These are phyloP conservation scores for Cheilosia vulpina DNA, from an alignment of 2,888 invertebrate genomes.

Conservation along the genomic window DNA sequence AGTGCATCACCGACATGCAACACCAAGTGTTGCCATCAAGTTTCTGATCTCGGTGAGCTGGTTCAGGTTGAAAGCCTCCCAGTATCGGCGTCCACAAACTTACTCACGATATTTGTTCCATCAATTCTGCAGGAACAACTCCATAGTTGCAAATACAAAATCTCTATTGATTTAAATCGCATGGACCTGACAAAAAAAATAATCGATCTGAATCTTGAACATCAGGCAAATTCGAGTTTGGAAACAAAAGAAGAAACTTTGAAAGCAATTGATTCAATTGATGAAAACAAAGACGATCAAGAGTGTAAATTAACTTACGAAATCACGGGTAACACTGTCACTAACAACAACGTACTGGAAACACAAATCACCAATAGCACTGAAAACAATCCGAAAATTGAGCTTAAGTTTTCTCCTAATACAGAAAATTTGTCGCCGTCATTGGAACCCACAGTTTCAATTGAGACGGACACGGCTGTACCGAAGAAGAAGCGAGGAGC, in stretches of 20 bases:
- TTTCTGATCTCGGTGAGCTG: constrained; percentile 36
- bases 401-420: constrained; percentile 21
- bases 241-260: constrained; percentile 2
- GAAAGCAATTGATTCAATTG: neutral
- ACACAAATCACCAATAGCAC: neutral
- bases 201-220: constrained; percentile 44
- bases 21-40: constrained; percentile 33
- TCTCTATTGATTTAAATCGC: constrained; percentile 61
- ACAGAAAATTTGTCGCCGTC: neutral
- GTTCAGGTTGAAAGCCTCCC: constrained; percentile 66
- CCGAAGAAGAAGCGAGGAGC: neutral
- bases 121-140: constrained; percentile 62
- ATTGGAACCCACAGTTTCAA: constrained; percentile 17
- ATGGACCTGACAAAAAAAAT: constrained; percentile 57
- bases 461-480: constrained; percentile 1
- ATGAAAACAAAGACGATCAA: neutral
- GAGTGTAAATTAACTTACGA: constrained; percentile 22
- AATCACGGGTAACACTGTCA: neutral
- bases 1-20: neutral
- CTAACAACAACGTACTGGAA: neutral
- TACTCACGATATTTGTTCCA: constrained; percentile 63
- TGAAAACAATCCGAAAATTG: neutral
- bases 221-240: constrained; percentile 15
- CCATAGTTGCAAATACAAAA: constrained; percentile 63
- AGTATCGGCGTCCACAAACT: constrained; percentile 52